phyloP scores from a whole-genome alignment of 1,140 invertebrate genomes.

The Nephila pilipes region DNA sequence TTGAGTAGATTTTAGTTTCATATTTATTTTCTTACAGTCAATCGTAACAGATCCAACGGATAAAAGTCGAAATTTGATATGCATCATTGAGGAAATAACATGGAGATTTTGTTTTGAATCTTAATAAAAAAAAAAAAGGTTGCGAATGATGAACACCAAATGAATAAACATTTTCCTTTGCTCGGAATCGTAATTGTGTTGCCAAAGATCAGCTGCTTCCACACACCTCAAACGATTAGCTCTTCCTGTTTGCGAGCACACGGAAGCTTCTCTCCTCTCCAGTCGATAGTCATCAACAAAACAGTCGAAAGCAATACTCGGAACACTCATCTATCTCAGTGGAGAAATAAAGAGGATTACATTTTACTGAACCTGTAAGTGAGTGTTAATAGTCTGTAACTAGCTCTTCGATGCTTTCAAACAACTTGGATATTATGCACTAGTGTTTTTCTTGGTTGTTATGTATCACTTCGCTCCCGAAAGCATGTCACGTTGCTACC shows the following conservation, averaged over 20 bases:
- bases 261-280: background rate
- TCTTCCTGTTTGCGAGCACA: background rate
- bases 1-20: no score
- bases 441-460: background rate
- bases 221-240: background rate
- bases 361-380: slow-evolving; percentile 5
- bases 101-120: no score
- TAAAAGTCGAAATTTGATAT: no score
- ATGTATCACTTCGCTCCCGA: background rate
- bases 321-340: background rate
- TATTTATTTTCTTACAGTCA: no score
- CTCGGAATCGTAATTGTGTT: background rate
- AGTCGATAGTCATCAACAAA: slow-evolving; percentile 45
- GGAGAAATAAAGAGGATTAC: slow-evolving; percentile 52
- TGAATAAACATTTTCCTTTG: background rate
- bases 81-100: no score
- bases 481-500: slow-evolving; percentile 57
- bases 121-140: no score
- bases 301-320: background rate
- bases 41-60: no score
- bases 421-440: background rate
- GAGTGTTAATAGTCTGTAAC: slow-evolving; percentile 59
- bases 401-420: background rate
- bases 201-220: background rate
- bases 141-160: background rate